phyloP scores from a whole-genome alignment of 2,888 invertebrate genomes.

The Clusia tigrina region DNA sequence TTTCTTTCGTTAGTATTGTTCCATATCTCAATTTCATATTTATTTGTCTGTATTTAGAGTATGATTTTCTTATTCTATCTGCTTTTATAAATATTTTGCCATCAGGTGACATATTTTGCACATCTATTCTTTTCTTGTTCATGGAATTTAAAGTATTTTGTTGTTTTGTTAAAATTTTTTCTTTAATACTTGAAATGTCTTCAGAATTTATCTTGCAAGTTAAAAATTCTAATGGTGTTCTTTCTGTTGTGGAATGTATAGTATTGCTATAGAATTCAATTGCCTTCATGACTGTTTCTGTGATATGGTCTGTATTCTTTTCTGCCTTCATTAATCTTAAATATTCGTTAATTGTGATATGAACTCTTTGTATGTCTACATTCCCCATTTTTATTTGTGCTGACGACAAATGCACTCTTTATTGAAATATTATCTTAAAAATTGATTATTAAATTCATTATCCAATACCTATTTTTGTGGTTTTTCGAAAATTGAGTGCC shows the following conservation, averaged over 20 bases:
- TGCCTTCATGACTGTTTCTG: constrained; percentile 11
- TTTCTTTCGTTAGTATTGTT: too few relatives aligned
- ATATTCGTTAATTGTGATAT: constrained; percentile 14
- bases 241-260: constrained; percentile 11
- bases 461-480: constrained; percentile 8
- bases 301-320: constrained; percentile 14
- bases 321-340: constrained; percentile 1
- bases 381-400: constrained; percentile 16
- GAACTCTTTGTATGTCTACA: constrained; percentile 9
- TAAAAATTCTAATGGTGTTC: constrained; percentile 2
- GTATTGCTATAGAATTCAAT: constrained; percentile 16
- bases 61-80: constrained; percentile 11
- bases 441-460: constrained; percentile 19
- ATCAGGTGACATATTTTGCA: background rate
- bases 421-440: constrained; percentile 18
- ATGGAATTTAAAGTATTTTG: background rate
- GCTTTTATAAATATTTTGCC: background rate
- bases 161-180: background rate
- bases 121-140: constrained; percentile 6
- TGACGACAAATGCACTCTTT: constrained; percentile 9
- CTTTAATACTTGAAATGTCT: background rate
- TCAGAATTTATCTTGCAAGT: background rate
- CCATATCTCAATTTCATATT: constrained; percentile 12
- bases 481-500: constrained; percentile 19
- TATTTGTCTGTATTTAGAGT: constrained; percentile 16